Evolutionary conservation across 2,888 invertebrate genomes (phyloP).

Genomic region (Zootermopsis nevadensis): DNA sequence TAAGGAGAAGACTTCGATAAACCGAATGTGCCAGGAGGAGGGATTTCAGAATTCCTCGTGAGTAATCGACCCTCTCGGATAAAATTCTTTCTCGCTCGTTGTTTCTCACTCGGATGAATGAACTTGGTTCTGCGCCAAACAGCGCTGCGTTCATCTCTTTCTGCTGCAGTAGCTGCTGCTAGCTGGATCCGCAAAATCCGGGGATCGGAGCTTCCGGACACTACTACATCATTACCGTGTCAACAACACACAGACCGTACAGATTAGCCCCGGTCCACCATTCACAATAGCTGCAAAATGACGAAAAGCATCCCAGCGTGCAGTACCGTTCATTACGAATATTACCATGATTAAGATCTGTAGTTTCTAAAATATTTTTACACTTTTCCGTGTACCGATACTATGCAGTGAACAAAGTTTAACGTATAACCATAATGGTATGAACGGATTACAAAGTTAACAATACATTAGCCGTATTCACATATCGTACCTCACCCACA

Average conservation of each 20-base stretch:
- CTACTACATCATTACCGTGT: conserved; percentile 23
- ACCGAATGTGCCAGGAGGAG: not conserved
- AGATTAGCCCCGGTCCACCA: not conserved
- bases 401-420: no score
- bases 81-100: not conserved
- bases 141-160: not conserved
- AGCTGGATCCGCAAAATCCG: conserved; percentile 6
- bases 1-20: not conserved
- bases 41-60: not conserved
- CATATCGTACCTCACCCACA: no score
- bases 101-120: conserved; percentile 13
- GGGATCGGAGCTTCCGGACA: not conserved
- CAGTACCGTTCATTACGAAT: no score
- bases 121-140: conserved; percentile 26
- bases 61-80: conserved; percentile 29
- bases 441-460: no score
- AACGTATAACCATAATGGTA: no score
- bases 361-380: no score
- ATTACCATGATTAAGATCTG: no score
- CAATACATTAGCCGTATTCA: no score
- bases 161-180: conserved; percentile 5
- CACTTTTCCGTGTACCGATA: no score
- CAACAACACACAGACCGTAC: conserved; percentile 15
- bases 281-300: not conserved
- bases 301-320: no score